A percentile compares a stretch with the other conserved stretches of the same genome.
These are phyloP conservation scores for Caenorhabditis uteleia DNA, from an alignment of 2,888 invertebrate genomes.

Conservation along the genomic window DNA sequence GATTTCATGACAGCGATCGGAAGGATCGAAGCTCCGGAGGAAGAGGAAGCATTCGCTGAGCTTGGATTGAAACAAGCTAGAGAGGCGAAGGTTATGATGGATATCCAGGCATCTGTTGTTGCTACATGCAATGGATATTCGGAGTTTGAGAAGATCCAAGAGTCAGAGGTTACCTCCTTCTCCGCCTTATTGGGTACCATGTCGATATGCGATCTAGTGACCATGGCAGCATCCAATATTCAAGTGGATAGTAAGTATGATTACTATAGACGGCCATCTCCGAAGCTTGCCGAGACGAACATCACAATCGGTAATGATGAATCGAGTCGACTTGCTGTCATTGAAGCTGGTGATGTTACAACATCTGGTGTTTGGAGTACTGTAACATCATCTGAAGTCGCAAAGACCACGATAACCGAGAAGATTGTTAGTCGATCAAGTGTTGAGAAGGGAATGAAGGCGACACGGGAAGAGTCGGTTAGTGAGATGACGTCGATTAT, in stretches of 20 bases:
- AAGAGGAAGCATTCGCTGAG: conserved; percentile 27
- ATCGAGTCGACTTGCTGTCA: conserved; percentile 1
- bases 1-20: conserved; percentile 7
- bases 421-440: conserved; percentile 6
- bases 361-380: conserved; percentile 34
- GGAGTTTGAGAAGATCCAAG: conserved; percentile 15
- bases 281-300: conserved; percentile 13
- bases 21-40: conserved; percentile 20
- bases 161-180: conserved; percentile 18
- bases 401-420: conserved; percentile 19
- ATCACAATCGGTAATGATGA: conserved; percentile 11
- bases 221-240: conserved; percentile 34
- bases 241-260: conserved; percentile 25
- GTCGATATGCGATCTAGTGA: conserved; percentile 32
- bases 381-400: conserved; percentile 16
- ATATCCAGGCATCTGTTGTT: conserved; percentile 22
- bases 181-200: conserved; percentile 32
- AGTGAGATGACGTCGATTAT: not conserved
- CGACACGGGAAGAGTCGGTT: conserved; percentile 4
- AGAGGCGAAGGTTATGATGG: conserved; percentile 34
- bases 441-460: conserved; percentile 5
- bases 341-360: conserved; percentile 20
- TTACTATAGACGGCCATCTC: conserved; percentile 33
- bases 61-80: conserved; percentile 26
- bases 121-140: conserved; percentile 18